Base-by-base conservation (phyloP, 92 coral and sea anemone species). In the Ricordea florida region DNA sequence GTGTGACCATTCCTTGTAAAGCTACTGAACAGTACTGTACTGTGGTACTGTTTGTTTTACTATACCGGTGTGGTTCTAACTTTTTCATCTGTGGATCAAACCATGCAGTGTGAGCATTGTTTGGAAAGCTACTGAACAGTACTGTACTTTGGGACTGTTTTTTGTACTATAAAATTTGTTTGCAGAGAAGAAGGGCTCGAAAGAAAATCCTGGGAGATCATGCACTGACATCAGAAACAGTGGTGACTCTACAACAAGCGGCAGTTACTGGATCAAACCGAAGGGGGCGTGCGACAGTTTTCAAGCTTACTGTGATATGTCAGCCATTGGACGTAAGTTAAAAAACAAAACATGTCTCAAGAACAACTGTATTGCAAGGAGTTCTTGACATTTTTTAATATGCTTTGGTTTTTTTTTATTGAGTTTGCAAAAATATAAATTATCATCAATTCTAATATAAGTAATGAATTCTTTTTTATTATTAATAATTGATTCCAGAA, bases 141-240 rank as follows among this genome's bases (percentile, higher is more conserved):
- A n/a, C n/a, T n/a, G n/a, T n/a, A n/a, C n/a, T n/a, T n/a, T n/a
- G n/a, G n/a, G n/a, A n/a, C n/a, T n/a, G n/a, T n/a, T n/a, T n/a
- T n/a, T n/a, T n/a, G n/a, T n/a, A n/a, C n/a, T n/a, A n/a, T n/a
- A n/a, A n/a, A n/a, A n/a, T n/a, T n/a, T n/a, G n/a, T 53, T 23
- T 50, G 11, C 50, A 86, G 91, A 73, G 8, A 81, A 43, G 36
- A 50, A 79, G 44, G 91, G 91, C 5, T 58, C 83, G n/a, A 37
- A 13, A 7, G 50, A 27, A 25, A 27, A 47, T 14, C 79, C 91
- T 13, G 91, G 67, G 22, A 52, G 23, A 16, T 72, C 83, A 2
- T 86, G 91, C 55, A 76, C 66, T 25, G 50, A 50, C 30, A 77
- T 84, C 60, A 26, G 50, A 18, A 36, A 62, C 20, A 65, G 59